These are phyloP conservation scores for Halesus radiatus DNA, from an alignment of 1,140 invertebrate genomes.

Conservation along the genomic window DNA sequence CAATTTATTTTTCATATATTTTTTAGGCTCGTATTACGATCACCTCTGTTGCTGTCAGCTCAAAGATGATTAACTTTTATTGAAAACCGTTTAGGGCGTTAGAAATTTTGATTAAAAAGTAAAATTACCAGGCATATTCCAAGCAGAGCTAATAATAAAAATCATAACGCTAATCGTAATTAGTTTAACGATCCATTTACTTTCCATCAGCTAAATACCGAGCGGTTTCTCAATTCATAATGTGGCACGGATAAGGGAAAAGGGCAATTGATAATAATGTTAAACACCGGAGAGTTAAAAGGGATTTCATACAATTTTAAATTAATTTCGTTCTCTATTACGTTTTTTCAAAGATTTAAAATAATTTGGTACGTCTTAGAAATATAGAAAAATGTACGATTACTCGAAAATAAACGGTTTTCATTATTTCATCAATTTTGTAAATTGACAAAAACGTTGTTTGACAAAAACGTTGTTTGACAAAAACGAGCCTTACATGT, in stretches of 20 bases:
- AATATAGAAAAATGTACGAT: too few species aligned
- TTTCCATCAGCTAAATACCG: background rate
- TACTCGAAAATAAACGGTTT: too few species aligned
- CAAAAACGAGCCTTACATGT: too few species aligned
- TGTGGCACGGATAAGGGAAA: background rate
- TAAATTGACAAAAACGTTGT: too few species aligned
- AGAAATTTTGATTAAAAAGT: background rate
- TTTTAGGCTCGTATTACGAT: too few species aligned
- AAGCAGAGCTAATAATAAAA: constrained; percentile 16
- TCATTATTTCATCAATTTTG: too few species aligned
- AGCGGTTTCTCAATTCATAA: background rate
- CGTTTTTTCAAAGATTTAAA: background rate
- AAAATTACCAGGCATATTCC: background rate
- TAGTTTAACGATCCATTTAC: constrained; percentile 12
- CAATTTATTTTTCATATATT: too few species aligned
- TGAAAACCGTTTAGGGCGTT: background rate
- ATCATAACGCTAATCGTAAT: constrained; percentile 13
- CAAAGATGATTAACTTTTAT: background rate
- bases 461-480: too few species aligned
- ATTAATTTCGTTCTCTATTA: background rate
- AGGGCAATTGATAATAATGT: constrained; percentile 22
- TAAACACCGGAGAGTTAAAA: constrained; percentile 1
- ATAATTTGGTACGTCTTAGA: background rate
- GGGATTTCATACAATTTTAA: constrained; percentile 11
- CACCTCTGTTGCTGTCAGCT: too few species aligned